Evolutionary conservation across 2,888 invertebrate genomes (phyloP).

Genomic region (Aleiodes testaceus): DNA sequence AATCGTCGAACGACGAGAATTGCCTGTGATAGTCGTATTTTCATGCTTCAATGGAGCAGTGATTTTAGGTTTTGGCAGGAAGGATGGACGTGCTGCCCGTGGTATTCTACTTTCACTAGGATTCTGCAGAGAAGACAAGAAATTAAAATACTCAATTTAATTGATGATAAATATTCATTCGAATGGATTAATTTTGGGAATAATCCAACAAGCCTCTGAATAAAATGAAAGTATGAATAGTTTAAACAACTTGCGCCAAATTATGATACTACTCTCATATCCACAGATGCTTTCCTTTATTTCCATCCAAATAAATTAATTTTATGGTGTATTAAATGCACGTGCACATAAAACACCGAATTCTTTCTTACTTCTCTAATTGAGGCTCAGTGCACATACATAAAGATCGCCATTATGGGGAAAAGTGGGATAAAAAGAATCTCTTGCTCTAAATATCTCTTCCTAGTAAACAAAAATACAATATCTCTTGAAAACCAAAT

Average conservation of each 20-base stretch:
- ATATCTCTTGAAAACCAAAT: too few species aligned
- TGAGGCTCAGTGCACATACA: constrained; percentile 2
- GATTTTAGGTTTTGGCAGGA: constrained; percentile 64
- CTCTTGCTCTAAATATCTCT: background rate
- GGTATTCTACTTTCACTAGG: constrained; percentile 68
- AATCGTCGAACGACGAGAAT: constrained; percentile 47
- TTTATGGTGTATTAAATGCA: background rate
- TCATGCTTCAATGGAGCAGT: constrained; percentile 53
- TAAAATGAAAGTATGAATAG: background rate
- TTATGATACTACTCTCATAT: background rate
- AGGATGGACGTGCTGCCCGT: constrained; percentile 63
- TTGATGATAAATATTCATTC: constrained; percentile 9
- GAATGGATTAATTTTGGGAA: background rate
- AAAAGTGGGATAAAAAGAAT: too few species aligned
- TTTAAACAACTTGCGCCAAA: background rate
- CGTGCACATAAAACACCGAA: background rate
- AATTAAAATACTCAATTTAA: background rate
- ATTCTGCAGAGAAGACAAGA: constrained; percentile 58
- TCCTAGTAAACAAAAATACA: constrained; percentile 6
- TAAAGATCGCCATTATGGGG: constrained; percentile 27
- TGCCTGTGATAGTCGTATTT: constrained; percentile 38
- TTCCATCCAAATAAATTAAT: constrained; percentile 10
- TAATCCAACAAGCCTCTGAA: background rate
- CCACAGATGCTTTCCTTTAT: background rate
- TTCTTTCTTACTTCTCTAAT: constrained; percentile 9